Evolutionary conservation across 2,113 vertebrate genomes (phyloP).

Genomic region (Colaptes auratus): DNA sequence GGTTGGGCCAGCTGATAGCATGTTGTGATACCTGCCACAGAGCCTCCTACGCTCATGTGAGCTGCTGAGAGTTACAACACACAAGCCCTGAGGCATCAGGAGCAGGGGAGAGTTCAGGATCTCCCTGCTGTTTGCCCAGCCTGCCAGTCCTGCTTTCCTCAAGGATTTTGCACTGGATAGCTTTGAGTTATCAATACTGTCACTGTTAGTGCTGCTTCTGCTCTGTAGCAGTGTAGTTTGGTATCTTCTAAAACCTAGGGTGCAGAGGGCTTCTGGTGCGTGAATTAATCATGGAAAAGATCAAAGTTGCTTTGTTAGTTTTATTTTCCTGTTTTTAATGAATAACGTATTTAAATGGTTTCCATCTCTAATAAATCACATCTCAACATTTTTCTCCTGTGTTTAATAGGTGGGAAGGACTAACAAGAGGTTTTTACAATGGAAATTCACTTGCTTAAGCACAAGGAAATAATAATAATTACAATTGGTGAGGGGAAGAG

Average conservation of each 20-base stretch:
- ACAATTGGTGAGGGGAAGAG: not conserved
- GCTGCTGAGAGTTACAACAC: not conserved
- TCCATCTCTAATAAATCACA: conserved; percentile 9
- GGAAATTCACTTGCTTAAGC: conserved; percentile 20
- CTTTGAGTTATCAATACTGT: not conserved
- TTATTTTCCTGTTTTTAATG: conserved; percentile 56
- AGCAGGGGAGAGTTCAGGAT: not conserved
- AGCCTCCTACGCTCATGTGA: not conserved
- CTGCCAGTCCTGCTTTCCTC: not conserved
- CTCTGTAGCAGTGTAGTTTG: not conserved
- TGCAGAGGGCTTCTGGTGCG: not conserved
- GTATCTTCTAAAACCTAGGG: not conserved
- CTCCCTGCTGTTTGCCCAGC: not conserved
- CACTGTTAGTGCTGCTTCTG: not conserved
- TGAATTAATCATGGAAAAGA: conserved; percentile 12
- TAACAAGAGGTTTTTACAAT: conserved; percentile 12
- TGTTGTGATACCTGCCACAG: not conserved
- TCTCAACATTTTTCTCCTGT: not conserved
- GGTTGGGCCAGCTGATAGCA: not conserved
- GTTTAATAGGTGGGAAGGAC: conserved; percentile 19
- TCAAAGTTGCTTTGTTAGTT: conserved; percentile 39
- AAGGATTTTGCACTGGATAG: not conserved
- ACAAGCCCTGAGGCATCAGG: accelerated
- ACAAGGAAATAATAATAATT: conserved; percentile 6
- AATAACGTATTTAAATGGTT: conserved; percentile 44